Evolutionary conservation across 2,113 vertebrate species (phyloP).

Genomic region (Ranitomeya variabilis): DNA sequence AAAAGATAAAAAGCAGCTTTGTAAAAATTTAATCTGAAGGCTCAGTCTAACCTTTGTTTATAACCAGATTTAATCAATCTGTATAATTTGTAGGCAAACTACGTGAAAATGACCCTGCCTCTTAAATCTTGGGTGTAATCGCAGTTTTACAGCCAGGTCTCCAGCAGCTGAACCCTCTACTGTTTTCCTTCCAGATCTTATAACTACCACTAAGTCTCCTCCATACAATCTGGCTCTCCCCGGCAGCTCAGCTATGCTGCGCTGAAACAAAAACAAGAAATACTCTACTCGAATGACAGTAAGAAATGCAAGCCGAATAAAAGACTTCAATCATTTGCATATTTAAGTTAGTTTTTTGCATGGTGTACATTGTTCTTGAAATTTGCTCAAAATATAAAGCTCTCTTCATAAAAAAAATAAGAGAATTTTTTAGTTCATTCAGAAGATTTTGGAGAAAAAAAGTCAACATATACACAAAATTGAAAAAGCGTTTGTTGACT

Average conservation of each 20-base stretch:
- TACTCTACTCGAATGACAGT: constrained; percentile 25
- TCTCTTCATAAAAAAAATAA: no score
- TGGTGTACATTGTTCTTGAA: no score
- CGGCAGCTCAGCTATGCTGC: neutral
- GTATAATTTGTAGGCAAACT: neutral
- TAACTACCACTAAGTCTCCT: neutral
- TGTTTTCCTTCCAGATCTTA: constrained; percentile 2
- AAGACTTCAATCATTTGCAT: neutral
- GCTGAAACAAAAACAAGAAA: constrained; percentile 19
- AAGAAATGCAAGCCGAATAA: neutral
- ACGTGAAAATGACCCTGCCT: neutral
- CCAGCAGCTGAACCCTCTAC: neutral
- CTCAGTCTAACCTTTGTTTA: neutral
- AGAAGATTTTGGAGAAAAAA: no score
- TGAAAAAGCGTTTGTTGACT: no score
- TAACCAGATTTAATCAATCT: neutral
- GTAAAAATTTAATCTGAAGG: no score
- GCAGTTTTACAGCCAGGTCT: neutral
- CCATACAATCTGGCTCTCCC: neutral
- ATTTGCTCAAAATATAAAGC: no score
- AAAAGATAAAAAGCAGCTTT: no score
- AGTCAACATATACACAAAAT: no score
- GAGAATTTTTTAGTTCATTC: no score
- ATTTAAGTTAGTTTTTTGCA: no score
- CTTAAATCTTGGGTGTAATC: neutral